Evolutionary conservation across 2,113 vertebrate species (phyloP).

Genomic region (Gasterosteus nipponicus): DNA sequence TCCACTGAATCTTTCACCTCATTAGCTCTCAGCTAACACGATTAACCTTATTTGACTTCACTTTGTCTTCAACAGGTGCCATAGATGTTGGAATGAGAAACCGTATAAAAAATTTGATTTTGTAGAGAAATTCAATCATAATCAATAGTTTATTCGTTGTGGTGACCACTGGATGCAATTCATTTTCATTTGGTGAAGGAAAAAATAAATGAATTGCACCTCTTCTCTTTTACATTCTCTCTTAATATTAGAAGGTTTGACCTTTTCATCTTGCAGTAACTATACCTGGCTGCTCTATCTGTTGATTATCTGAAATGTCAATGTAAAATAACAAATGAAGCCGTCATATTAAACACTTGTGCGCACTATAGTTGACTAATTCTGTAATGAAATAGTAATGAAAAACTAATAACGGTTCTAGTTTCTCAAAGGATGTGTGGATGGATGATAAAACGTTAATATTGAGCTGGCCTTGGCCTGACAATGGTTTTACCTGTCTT

Average conservation of each 20-base stretch:
- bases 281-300: background rate
- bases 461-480: background rate
- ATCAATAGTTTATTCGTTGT: background rate
- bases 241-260: conserved; percentile 4
- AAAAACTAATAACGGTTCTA: background rate
- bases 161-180: background rate
- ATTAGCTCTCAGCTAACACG: conserved; percentile 67
- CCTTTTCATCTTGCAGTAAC: conserved; percentile 2
- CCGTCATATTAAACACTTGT: background rate
- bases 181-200: background rate
- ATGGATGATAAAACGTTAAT: background rate
- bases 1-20: conserved; percentile 56
- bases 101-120: background rate
- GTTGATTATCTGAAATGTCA: conserved; percentile 9
- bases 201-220: background rate
- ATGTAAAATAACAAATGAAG: background rate
- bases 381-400: background rate
- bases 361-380: conserved; percentile 4
- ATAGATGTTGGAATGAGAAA: background rate
- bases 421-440: conserved; percentile 1
- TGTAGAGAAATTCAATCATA: background rate
- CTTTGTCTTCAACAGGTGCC: conserved; percentile 36
- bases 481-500: background rate
- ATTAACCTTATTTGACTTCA: conserved; percentile 54
- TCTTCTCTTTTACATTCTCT: background rate